Conservation (phyloP, 2,113 vertebrate species). For the Oreochromis spilurus region DNA sequence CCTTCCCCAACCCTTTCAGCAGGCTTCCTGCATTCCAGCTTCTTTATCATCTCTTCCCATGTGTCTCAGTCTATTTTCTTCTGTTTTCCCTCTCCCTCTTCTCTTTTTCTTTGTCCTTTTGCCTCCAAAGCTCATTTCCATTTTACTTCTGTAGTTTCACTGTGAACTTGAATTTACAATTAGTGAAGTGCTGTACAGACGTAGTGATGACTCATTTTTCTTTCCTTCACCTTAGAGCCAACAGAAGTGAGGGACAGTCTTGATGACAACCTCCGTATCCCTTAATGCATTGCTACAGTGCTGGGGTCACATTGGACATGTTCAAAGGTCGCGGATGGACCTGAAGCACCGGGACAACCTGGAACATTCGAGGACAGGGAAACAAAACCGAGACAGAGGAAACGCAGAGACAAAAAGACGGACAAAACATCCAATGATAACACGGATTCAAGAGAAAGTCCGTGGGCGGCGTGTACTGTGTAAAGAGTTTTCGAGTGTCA, state of each 20-base stretch:
- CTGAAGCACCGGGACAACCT: constrained; percentile 6
- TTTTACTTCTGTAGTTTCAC: not conserved
- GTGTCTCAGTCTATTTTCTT: not conserved
- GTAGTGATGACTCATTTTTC: not conserved
- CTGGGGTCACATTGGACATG: not conserved
- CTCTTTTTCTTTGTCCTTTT: not conserved
- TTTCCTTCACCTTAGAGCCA: constrained; percentile 73
- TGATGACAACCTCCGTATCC: constrained; percentile 76
- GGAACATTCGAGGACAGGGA: constrained; percentile 18
- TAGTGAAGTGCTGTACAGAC: not conserved
- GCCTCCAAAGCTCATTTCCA: not conserved
- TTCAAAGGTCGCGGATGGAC: not conserved
- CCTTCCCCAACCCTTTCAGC: not conserved
- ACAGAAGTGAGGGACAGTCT: constrained; percentile 90
- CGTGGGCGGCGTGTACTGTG: constrained; percentile 1
- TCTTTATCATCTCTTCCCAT: not conserved
- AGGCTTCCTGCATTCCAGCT: not conserved
- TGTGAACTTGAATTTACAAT: not conserved
- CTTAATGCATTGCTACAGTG: constrained; percentile 39
- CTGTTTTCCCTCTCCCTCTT: not conserved
- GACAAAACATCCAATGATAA: not conserved
- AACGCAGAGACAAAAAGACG: not conserved
- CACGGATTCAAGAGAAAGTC: not conserved
- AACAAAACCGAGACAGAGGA: constrained; percentile 1
- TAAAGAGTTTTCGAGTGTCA: constrained; percentile 9